These are phyloP conservation scores for Palythoa caribaeorum DNA, from an alignment of 92 coral and sea anemone genomes.

Conservation along the genomic window DNA sequence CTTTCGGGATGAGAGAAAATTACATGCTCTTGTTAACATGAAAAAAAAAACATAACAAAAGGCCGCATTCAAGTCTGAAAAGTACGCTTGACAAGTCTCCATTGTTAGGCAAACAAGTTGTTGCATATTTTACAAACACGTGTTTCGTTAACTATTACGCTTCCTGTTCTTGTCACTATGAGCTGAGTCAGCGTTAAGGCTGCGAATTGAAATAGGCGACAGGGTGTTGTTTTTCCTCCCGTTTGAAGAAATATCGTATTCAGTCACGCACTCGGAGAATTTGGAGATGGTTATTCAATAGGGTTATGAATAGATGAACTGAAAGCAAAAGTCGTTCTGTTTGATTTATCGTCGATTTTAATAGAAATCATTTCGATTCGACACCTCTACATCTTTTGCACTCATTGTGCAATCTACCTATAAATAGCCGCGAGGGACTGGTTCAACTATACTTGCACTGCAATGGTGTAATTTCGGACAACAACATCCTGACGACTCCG, in stretches of 20 bases:
- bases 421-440: no score
- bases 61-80: conserved; percentile 2
- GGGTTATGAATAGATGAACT: no score
- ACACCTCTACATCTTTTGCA: no score
- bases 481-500: no score
- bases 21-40: neutral
- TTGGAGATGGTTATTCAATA: no score
- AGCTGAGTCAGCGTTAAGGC: neutral
- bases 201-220: neutral
- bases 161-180: neutral
- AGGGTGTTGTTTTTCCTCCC: neutral
- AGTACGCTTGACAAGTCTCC: conserved; percentile 20
- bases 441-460: no score
- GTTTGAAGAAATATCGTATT: neutral
- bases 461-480: no score
- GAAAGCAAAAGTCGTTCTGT: no score
- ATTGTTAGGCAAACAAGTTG: conserved; percentile 47
- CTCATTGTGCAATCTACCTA: no score
- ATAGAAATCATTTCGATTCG: no score
- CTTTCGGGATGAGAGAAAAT: neutral
- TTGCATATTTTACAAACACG: conserved; percentile 50
- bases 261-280: no score
- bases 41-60: neutral
- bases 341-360: no score
- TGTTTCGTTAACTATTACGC: conserved; percentile 11